Base-by-base conservation (phyloP, 1,140 invertebrate species). In the Maniola jurtina region DNA sequence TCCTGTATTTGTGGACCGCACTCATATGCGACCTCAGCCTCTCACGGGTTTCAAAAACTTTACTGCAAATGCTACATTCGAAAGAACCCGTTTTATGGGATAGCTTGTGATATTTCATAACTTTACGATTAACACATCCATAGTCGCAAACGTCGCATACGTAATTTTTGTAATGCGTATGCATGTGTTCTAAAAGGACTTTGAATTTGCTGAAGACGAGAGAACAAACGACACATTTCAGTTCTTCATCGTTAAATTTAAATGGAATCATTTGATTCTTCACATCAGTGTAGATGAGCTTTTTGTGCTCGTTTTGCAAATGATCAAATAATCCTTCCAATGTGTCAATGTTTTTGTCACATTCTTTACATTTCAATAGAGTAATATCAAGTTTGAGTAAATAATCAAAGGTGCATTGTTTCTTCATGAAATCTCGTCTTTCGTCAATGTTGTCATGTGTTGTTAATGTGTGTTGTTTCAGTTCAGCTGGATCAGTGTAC, bases 111-210 rank as follows among this genome's bases (percentile, higher is more conserved):
- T 55, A 34, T 14, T 86, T 55, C 0, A 73, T 75, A 5, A 42
- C 61, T 11, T 25, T 33, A 9, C 68, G 68, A 14, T 69, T 83
- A 5, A 86, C 72, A 47, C 79, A 88, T 2, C 81, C 83, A 0
- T 76, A 68, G 8, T 78, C 75, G 47, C 85, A 88, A 7, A 66
- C 66, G 4, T 80, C 75, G 14, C 85, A 88, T 33, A 84, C 66
- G 59, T 75, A 83, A 64, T 84, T 86, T 14, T 74, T 76, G 45
- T 73, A 86, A 59, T 88, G 85, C 0, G 64, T 59, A 48, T 88
- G 83, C 82, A 88, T 86, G 47, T 89, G 86, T 13, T 85, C 77
- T 13, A 75, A 61, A 0, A 87, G 45, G 8, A 74, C 64, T 48
- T 84, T 81, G 14, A 86, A 86, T 40, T 79, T 83, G n/a, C 77